phyloP scores from a whole-genome alignment of 1,140 invertebrate genomes.

The Heliconius hermathena region DNA sequence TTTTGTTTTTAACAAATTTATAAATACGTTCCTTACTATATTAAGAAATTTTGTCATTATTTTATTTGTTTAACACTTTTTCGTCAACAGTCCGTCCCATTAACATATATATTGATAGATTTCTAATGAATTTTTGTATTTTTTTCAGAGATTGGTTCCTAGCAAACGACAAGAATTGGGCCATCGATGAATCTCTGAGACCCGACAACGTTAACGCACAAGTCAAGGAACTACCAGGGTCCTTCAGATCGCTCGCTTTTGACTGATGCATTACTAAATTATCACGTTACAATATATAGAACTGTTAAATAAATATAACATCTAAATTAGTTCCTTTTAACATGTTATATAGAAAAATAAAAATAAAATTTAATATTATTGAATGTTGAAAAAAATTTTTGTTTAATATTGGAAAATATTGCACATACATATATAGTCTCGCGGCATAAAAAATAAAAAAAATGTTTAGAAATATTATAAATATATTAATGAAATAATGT shows the following conservation, averaged over 20 bases:
- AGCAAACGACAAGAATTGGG: constrained; percentile 65
- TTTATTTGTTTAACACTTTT: too few species aligned
- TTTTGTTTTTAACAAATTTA: too few species aligned
- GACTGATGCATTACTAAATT: constrained; percentile 49
- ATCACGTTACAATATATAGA: neutral
- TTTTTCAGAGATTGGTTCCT: constrained; percentile 72
- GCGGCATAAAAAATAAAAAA: neutral
- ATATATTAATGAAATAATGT: too few species aligned
- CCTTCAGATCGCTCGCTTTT: constrained; percentile 68
- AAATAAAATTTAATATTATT: neutral
- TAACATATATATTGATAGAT: neutral
- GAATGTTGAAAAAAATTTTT: neutral
- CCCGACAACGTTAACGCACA: constrained; percentile 55
- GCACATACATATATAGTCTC: neutral
- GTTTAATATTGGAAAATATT: neutral
- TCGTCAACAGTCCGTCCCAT: too few species aligned
- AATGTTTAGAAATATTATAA: too few species aligned
- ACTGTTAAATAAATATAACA: neutral
- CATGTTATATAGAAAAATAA: neutral
- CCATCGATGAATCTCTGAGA: constrained; percentile 56
- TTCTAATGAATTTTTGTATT: neutral
- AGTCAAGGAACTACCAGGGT: constrained; percentile 62
- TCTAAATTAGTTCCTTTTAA: neutral
- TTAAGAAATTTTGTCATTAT: neutral
- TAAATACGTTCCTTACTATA: too few species aligned